Evolutionary conservation across 2,113 vertebrate genomes (phyloP).

Genomic region (Pteropus alecto): DNA sequence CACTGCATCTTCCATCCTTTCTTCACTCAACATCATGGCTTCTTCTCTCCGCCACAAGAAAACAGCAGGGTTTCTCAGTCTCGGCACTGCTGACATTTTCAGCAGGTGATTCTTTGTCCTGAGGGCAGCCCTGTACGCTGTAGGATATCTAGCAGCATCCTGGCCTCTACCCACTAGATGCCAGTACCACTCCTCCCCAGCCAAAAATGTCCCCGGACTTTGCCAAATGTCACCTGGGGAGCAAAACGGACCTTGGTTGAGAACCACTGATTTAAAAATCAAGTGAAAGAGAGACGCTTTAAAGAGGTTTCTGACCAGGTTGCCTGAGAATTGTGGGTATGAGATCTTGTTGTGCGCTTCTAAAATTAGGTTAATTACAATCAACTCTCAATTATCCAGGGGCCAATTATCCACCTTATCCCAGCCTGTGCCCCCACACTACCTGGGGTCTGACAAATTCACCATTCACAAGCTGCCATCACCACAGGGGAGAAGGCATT

Average conservation of each 20-base stretch:
- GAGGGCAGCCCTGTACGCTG: too few species aligned
- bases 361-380: slow-evolving; percentile 62
- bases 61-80: background rate
- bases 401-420: slow-evolving; percentile 39
- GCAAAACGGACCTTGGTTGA: background rate
- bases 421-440: background rate
- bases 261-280: background rate
- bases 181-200: background rate
- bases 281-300: background rate
- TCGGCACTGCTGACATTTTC: background rate
- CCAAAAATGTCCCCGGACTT: background rate
- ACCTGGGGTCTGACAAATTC: background rate
- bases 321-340: background rate
- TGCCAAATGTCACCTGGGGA: background rate
- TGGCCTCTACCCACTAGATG: background rate
- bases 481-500: background rate
- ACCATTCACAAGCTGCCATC: background rate
- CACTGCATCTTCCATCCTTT: background rate
- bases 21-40: background rate
- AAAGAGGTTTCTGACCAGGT: background rate
- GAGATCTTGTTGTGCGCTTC: background rate
- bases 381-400: slow-evolving; percentile 53
- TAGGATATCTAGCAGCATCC: background rate
- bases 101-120: background rate
- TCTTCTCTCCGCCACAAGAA: background rate